A percentile compares a stretch with the other conserved stretches of the same genome.
Evolutionary conservation across 2,113 vertebrate species (phyloP).

Genomic region (Pristiophorus japonicus): DNA sequence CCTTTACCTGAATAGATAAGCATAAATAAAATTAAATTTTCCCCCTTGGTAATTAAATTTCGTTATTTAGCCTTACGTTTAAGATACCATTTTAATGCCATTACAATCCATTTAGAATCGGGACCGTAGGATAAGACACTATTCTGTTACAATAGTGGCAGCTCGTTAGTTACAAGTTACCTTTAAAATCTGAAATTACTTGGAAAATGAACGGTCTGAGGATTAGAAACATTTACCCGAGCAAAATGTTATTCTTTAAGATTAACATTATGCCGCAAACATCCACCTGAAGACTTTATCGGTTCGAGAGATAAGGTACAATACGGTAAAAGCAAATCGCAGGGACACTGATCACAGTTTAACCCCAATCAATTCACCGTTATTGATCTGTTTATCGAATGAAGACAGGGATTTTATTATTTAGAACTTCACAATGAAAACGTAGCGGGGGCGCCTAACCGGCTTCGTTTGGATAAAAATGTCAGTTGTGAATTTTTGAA

Average conservation of each 20-base stretch:
- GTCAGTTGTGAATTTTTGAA: background rate
- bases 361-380: background rate
- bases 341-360: background rate
- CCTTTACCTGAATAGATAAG: background rate
- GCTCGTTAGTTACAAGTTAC: background rate
- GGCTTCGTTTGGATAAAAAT: background rate
- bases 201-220: background rate
- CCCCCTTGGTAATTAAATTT: background rate
- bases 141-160: background rate
- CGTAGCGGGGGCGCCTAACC: background rate
- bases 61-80: background rate
- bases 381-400: background rate
- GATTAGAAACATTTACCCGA: background rate
- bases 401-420: background rate
- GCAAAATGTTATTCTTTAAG: background rate
- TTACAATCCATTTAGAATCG: background rate
- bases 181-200: background rate
- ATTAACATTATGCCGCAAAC: background rate
- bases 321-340: background rate
- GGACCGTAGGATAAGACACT: background rate
- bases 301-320: background rate
- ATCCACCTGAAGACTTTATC: background rate
- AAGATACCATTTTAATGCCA: background rate
- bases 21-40: background rate
- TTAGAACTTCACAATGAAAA: background rate